Evolutionary conservation across 2,888 invertebrate genomes (phyloP), one percentile per base, ranked within the genome.

Genomic region (Eretmocerus hayati): DNA sequence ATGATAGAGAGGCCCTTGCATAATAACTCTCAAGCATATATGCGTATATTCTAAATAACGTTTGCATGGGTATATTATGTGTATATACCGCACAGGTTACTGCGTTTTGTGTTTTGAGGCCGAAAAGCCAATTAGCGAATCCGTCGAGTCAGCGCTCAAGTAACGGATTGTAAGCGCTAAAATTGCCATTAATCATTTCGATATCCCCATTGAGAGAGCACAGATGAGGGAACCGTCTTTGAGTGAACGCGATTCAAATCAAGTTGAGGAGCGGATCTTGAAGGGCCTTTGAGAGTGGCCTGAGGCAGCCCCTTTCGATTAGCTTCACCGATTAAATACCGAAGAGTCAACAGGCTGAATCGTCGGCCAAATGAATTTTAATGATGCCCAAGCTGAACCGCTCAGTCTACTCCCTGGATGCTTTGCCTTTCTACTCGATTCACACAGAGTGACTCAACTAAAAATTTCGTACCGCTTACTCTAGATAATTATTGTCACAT

Each of bases 111-210:
- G n/a, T n/a, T n/a, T n/a, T n/a, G n/a, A 9, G 11, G 50, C 56
- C 55, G 57, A 63, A 64, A 64, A 62, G 64, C 65, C 64, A 64
- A 64, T 67, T 66, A 68, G 64, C 62, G 61, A 64, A 66, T 64
- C 60, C 61, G 67, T 54, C 67, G 62, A 69, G 69, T 71, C 70
- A 70, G 64, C 64, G 65, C 62, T 20, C 20, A 58, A 66, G 66
- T 53, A 49, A 54, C 53, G 56, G 56, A 16, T 54, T 55, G n/a
- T n/a, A n/a, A n/a, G n/a, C n/a, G n/a, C n/a, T n/a, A n/a, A 57
- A 58, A 63, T 66, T 59, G 62, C 63, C 70, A 70, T 71, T 71
- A 70, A 70, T 70, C 70, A 70, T 69, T 55, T 58, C 53, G 52
- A 56, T 56, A 52, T 26, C 26, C 26, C 26, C 26, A 26, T 26